A percentile compares a stretch with the other conserved stretches of the same genome.
Evolutionary conservation across 1,140 invertebrate genomes (phyloP).

Genomic region (Drosophila auraria): DNA sequence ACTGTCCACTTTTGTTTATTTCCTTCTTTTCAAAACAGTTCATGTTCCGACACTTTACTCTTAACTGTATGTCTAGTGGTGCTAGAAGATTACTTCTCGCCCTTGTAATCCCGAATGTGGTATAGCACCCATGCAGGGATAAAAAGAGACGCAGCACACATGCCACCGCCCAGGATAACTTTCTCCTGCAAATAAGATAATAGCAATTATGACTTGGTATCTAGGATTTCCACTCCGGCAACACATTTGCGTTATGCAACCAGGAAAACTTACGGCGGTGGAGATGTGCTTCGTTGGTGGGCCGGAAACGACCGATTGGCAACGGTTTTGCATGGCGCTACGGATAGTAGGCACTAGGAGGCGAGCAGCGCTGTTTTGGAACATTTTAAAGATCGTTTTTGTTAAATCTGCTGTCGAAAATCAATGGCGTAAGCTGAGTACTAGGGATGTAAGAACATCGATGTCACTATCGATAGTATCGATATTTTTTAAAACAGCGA

Average conservation of each 20-base stretch:
- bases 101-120: slow-evolving; percentile 81
- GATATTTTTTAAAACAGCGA: no score
- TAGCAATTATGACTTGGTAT: not conserved
- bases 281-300: slow-evolving; percentile 76
- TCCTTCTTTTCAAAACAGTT: slow-evolving; percentile 51
- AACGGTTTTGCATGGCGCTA: slow-evolving; percentile 71
- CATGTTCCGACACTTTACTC: slow-evolving; percentile 46
- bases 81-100: slow-evolving; percentile 64
- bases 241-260: slow-evolving; percentile 79
- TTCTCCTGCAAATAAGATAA: slow-evolving; percentile 69
- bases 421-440: slow-evolving; percentile 50
- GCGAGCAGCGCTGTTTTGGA: slow-evolving; percentile 81
- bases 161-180: slow-evolving; percentile 77
- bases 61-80: slow-evolving; percentile 43
- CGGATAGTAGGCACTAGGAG: slow-evolving; percentile 78
- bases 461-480: not conserved
- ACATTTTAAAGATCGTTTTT: slow-evolving; percentile 64
- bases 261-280: slow-evolving; percentile 71
- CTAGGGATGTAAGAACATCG: no score
- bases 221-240: not conserved
- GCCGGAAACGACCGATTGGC: slow-evolving; percentile 79
- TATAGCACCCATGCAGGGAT: slow-evolving; percentile 82
- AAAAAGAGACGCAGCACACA: slow-evolving; percentile 72
- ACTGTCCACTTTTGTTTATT: slow-evolving; percentile 41
- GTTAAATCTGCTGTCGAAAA: slow-evolving; percentile 26